These are phyloP conservation scores for Spilosoma lubricipeda DNA, from an alignment of 2,888 invertebrate species.

Conservation along the genomic window DNA sequence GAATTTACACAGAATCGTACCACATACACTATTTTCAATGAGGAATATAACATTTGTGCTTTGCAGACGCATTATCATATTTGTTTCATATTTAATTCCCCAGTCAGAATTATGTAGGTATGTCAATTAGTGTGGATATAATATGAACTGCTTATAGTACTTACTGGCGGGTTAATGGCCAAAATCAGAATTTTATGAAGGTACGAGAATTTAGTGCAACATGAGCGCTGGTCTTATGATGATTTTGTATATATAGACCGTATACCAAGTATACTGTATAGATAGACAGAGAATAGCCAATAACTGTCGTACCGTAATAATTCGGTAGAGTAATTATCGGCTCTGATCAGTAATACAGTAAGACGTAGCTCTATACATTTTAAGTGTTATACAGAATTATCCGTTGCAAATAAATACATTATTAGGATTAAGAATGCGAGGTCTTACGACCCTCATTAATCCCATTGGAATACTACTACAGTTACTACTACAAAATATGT, in stretches of 20 bases:
- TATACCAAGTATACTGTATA: too few species aligned
- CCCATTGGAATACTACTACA: too few species aligned
- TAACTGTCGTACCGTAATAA: neutral
- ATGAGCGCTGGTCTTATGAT: neutral
- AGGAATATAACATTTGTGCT: neutral
- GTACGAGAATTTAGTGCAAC: neutral
- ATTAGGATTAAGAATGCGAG: too few species aligned
- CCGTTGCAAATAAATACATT: too few species aligned
- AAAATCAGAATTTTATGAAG: neutral
- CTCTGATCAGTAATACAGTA: neutral
- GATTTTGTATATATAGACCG: neutral
- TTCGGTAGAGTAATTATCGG: neutral
- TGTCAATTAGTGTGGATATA: too few species aligned
- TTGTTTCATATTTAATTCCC: neutral
- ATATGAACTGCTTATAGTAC: neutral
- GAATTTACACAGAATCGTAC: too few species aligned
- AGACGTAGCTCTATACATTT: neutral
- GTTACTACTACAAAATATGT: too few species aligned
- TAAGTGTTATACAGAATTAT: too few species aligned
- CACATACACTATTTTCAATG: neutral
- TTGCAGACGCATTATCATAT: too few species aligned
- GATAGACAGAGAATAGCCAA: too few species aligned
- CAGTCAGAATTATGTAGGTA: neutral
- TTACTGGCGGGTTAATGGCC: neutral
- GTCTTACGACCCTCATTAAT: too few species aligned